These are phyloP conservation scores for Gryon sp. DNA, from an alignment of 1,140 invertebrate genomes.

Conservation along the genomic window DNA sequence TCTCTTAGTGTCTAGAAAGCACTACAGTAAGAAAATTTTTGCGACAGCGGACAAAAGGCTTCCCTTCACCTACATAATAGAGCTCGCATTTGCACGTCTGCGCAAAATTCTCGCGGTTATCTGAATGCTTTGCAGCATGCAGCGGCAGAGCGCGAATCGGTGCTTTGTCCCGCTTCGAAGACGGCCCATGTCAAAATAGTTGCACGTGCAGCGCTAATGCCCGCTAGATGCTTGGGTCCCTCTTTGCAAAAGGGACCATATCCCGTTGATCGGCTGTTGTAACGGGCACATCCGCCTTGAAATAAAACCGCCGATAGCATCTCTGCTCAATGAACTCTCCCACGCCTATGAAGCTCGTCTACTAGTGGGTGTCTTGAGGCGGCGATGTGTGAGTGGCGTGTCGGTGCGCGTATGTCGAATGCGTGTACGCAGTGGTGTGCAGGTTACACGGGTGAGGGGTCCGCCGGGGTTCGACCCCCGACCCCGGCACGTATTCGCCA, in stretches of 20 bases:
- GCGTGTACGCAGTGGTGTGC: constrained; percentile 61
- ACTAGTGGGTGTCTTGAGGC: constrained; percentile 65
- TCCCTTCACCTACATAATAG: neutral
- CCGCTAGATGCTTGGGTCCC: constrained; percentile 45
- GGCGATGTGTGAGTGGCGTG: constrained; percentile 40
- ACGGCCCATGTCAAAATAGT: constrained; percentile 49
- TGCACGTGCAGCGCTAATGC: constrained; percentile 52
- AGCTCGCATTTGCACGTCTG: too few species aligned
- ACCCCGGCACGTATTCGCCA: constrained; percentile 79
- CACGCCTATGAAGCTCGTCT: constrained; percentile 76
- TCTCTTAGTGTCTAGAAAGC: too few species aligned
- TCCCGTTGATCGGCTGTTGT: constrained; percentile 72
- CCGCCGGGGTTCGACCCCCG: constrained; percentile 73
- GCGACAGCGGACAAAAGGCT: too few species aligned
- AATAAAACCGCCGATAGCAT: constrained; percentile 80
- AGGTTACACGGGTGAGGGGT: constrained; percentile 66
- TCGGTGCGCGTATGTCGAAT: constrained; percentile 43
- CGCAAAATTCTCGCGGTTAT: constrained; percentile 2
- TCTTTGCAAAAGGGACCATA: constrained; percentile 66
- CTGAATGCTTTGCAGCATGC: neutral
- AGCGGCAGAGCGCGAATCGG: neutral
- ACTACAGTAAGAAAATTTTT: too few species aligned
- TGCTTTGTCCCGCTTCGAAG: constrained; percentile 28
- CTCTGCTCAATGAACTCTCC: constrained; percentile 79
- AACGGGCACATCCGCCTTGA: constrained; percentile 78